Conservation (phyloP, 2,113 vertebrate genomes). For the Nesogale talazaci region DNA sequence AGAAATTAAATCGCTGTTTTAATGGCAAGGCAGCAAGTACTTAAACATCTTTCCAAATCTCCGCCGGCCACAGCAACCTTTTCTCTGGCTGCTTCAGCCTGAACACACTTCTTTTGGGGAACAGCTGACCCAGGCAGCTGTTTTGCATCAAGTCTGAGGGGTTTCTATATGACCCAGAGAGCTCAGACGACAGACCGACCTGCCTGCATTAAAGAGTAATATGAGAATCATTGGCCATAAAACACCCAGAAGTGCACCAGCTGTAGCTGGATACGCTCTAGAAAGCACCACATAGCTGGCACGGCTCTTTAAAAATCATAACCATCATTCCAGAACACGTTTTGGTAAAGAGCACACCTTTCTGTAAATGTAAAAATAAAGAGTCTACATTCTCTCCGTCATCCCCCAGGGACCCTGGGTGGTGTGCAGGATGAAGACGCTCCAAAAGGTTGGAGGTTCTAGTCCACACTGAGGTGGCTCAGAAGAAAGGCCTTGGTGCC, state of each 20-base stretch:
- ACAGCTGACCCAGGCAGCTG: constrained; percentile 81
- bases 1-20: constrained; percentile 75
- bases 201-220: constrained; percentile 74
- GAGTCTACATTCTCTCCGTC: not conserved
- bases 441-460: not conserved
- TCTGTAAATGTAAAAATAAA: constrained; percentile 14
- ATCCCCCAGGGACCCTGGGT: not conserved
- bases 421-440: not conserved
- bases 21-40: too few species aligned
- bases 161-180: constrained; percentile 70
- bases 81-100: constrained; percentile 72
- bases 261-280: constrained; percentile 46
- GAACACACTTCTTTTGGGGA: constrained; percentile 43
- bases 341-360: not conserved
- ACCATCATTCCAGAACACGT: constrained; percentile 48
- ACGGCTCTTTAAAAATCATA: constrained; percentile 60
- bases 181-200: constrained; percentile 70
- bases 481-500: not conserved
- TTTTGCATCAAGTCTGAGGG: constrained; percentile 74
- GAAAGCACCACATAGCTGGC: constrained; percentile 59
- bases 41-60: constrained; percentile 65
- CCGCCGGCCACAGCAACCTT: constrained; percentile 64
- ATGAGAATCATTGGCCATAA: constrained; percentile 73
- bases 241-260: constrained; percentile 78
- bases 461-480: not conserved